A percentile compares a stretch with the other conserved stretches of the same genome.
phyloP scores from a whole-genome alignment of 2,797 vertebrate species.

The Scleropages formosus region DNA sequence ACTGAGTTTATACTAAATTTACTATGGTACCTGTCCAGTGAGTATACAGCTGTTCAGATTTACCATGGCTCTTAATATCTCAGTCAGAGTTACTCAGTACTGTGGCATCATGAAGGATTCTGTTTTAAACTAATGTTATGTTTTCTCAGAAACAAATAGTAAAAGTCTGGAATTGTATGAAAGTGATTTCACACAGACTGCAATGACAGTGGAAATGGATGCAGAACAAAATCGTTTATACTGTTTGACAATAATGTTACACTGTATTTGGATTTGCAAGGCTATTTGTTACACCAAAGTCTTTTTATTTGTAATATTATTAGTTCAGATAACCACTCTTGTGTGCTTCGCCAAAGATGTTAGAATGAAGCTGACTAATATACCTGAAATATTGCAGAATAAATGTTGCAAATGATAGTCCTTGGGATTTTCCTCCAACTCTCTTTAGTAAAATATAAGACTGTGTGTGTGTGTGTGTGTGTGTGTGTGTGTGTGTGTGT shows the following conservation, averaged over 20 bases:
- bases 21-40: no score
- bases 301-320: constrained; percentile 6
- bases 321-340: background rate
- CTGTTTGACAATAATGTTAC: constrained; percentile 34
- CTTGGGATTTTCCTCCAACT: constrained; percentile 1
- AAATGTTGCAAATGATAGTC: constrained; percentile 15
- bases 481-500: background rate
- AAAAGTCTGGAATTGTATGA: constrained; percentile 13
- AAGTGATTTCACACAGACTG: no score
- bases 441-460: background rate
- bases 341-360: background rate
- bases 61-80: background rate
- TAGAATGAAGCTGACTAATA: background rate
- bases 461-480: background rate
- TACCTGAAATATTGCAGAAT: constrained; percentile 3
- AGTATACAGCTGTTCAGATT: background rate
- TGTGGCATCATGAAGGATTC: constrained; percentile 15
- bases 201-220: constrained; percentile 19
- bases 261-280: constrained; percentile 24
- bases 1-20: no score
- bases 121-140: constrained; percentile 15
- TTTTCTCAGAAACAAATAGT: constrained; percentile 26
- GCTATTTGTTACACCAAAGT: background rate
- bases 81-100: background rate
- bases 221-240: constrained; percentile 53